Conservation (phyloP, 2,888 invertebrate species). For the Ichneumoninae sp. region DNA sequence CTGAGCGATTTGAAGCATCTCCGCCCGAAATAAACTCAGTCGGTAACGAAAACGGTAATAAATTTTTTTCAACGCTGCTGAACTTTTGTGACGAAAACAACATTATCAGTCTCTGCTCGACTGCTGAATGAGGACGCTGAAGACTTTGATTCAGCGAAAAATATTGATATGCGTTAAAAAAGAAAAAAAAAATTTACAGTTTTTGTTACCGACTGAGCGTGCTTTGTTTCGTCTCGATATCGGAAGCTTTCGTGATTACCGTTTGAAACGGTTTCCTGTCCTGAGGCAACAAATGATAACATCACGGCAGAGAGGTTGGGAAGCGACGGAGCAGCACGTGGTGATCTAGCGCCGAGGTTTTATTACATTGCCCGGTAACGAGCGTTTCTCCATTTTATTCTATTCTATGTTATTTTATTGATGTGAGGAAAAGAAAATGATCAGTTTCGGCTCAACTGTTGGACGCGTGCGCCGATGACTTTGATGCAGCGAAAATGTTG, state of each 20-base stretch:
- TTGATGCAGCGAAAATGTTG: too few species aligned
- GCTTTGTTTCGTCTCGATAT: neutral
- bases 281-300: constrained; percentile 23
- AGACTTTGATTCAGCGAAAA: neutral
- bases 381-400: constrained; percentile 69
- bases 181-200: neutral
- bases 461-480: too few species aligned
- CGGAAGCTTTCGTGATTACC: neutral
- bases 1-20: too few species aligned
- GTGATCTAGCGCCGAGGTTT: constrained; percentile 26
- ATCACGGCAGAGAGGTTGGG: neutral
- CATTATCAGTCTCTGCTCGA: too few species aligned
- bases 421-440: too few species aligned
- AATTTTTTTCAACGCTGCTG: too few species aligned
- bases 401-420: too few species aligned
- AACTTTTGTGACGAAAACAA: too few species aligned
- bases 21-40: too few species aligned
- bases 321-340: constrained; percentile 22
- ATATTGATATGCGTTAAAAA: neutral
- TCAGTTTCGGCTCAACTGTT: too few species aligned
- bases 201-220: too few species aligned
- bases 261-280: neutral
- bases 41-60: too few species aligned
- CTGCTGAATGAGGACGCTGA: neutral
- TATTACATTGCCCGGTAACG: constrained; percentile 24